phyloP scores from a whole-genome alignment of 2,797 vertebrate genomes.

The Mustela erminea region DNA sequence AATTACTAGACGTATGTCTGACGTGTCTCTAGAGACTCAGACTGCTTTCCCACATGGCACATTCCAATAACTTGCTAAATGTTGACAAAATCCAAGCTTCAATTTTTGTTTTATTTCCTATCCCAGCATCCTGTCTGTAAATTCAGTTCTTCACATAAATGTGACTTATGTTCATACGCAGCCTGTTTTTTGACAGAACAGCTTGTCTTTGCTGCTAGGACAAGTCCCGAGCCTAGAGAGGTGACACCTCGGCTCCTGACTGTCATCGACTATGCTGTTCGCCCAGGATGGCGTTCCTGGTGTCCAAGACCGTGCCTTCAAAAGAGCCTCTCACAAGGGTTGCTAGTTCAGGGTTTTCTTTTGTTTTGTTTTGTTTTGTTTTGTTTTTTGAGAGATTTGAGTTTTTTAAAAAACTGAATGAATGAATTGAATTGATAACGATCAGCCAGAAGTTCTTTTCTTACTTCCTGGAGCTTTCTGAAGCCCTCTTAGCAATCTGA shows the following conservation, averaged over 20 bases:
- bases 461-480: too few relatives aligned
- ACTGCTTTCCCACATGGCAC: neutral
- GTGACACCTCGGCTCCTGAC: accelerated
- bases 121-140: neutral
- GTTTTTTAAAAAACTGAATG: neutral
- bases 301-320: accelerated
- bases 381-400: neutral
- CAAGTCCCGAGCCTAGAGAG: accelerated
- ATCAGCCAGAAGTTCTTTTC: neutral
- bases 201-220: accelerated
- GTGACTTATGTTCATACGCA: neutral
- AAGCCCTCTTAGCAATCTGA: too few relatives aligned
- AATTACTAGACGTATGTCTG: neutral
- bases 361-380: neutral
- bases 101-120: neutral
- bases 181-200: neutral
- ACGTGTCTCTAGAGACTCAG: neutral
- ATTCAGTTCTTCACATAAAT: neutral
- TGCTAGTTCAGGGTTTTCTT: neutral
- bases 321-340: neutral
- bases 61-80: neutral
- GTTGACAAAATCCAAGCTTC: neutral
- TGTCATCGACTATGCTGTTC: neutral
- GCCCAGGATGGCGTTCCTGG: accelerated
- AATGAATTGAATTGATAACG: neutral